These are phyloP conservation scores for Pyralis farinalis DNA, from an alignment of 2,888 invertebrate genomes.

Conservation along the genomic window DNA sequence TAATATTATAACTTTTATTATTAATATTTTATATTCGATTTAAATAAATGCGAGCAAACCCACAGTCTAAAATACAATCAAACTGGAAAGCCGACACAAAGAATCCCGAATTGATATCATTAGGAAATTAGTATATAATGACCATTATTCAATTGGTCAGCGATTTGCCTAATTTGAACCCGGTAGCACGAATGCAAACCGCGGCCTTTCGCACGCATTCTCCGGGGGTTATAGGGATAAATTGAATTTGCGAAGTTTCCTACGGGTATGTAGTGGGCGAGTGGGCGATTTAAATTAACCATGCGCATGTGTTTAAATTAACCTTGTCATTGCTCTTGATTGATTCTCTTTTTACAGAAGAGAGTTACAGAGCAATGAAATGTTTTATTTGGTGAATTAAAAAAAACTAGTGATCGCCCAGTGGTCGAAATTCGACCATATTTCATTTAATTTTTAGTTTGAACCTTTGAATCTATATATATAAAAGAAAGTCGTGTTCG, in stretches of 20 bases:
- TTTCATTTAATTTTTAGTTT: no score
- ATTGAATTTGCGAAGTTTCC: neutral
- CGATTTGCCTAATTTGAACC: conserved; percentile 15
- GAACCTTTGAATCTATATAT: no score
- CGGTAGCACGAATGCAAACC: conserved; percentile 13
- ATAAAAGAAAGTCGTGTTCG: no score
- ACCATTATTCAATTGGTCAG: conserved; percentile 9
- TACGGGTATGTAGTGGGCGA: neutral
- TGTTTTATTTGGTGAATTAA: no score
- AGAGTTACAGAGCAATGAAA: no score
- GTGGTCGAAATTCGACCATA: no score
- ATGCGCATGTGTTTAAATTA: no score
- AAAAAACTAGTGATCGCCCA: no score
- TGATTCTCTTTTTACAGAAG: no score
- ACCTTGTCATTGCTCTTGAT: no score
- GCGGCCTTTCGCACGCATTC: neutral
- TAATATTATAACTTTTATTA: no score
- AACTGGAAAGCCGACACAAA: conserved; percentile 2
- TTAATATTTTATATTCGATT: no score
- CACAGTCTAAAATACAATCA: neutral
- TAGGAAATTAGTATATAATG: conserved; percentile 4
- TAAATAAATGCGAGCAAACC: neutral
- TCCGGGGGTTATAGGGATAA: neutral
- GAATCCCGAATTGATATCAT: conserved; percentile 7
- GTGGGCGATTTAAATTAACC: neutral